phyloP scores from a whole-genome alignment of 2,113 vertebrate genomes.

The Proteles cristata region DNA sequence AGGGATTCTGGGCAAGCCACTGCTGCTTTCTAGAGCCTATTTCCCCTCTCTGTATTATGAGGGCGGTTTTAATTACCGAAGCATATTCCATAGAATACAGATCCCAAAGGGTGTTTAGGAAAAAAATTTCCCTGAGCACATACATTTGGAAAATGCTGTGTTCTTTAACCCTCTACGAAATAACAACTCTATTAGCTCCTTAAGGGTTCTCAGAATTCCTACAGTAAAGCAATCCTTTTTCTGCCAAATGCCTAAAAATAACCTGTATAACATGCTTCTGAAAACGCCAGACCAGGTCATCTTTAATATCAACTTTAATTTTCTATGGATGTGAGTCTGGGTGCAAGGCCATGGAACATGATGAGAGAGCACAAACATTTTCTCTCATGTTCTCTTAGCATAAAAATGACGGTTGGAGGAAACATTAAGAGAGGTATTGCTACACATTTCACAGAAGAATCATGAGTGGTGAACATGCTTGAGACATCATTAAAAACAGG shows the following conservation, averaged over 20 bases:
- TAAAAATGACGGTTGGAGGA: background rate
- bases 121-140: background rate
- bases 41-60: background rate
- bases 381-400: background rate
- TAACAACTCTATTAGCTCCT: background rate
- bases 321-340: background rate
- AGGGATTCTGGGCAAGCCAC: background rate
- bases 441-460: background rate
- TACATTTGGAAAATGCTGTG: background rate
- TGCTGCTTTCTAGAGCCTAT: background rate
- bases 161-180: background rate
- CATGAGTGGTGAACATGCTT: background rate
- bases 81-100: background rate
- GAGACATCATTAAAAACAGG: background rate
- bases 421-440: background rate
- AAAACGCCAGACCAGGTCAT: background rate
- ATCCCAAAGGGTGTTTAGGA: background rate
- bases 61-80: background rate
- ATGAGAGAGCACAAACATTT: background rate
- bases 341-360: background rate
- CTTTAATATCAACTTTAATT: background rate
- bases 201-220: background rate
- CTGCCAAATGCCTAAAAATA: background rate
- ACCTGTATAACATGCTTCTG: background rate
- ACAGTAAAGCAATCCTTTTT: background rate